These are phyloP conservation scores for Danio kyathit DNA, from an alignment of 2,797 vertebrate species.

Conservation along the genomic window DNA sequence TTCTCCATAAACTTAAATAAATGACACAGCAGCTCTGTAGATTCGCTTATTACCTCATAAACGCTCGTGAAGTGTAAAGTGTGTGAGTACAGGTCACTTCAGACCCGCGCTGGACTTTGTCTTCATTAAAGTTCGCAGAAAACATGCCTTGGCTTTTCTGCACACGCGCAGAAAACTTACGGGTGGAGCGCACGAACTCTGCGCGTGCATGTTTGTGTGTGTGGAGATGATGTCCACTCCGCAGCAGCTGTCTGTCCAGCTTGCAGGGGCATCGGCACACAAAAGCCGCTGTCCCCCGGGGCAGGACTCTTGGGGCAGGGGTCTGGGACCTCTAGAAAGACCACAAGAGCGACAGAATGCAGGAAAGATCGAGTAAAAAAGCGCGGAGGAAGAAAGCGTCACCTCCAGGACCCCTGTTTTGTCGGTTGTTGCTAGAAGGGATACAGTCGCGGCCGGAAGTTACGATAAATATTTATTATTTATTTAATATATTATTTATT, in stretches of 20 bases:
- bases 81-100: slow-evolving; percentile 19
- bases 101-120: slow-evolving; percentile 59
- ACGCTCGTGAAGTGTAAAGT: slow-evolving; percentile 6
- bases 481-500: too few relatives aligned
- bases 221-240: slow-evolving; percentile 59
- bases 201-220: slow-evolving; percentile 52
- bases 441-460: too few relatives aligned
- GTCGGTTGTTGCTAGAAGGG: too few relatives aligned
- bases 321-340: slow-evolving; percentile 74
- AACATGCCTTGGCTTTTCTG: slow-evolving; percentile 65
- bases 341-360: slow-evolving; percentile 45
- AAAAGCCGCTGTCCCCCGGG: slow-evolving; percentile 79
- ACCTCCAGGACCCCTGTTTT: slow-evolving; percentile 61
- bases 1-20: slow-evolving; percentile 15
- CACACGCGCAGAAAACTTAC: slow-evolving; percentile 49
- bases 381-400: slow-evolving; percentile 23
- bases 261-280: slow-evolving; percentile 81
- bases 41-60: slow-evolving; percentile 26
- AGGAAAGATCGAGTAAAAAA: slow-evolving; percentile 25
- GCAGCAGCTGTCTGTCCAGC: slow-evolving; percentile 83
- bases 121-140: slow-evolving; percentile 71
- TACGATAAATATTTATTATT: too few relatives aligned
- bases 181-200: not conserved
- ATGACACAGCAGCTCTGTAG: slow-evolving; percentile 22
- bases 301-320: slow-evolving; percentile 81